These are phyloP conservation scores for Stenoptilia bipunctidactyla DNA, from an alignment of 2,888 invertebrate genomes.

Conservation along the genomic window DNA sequence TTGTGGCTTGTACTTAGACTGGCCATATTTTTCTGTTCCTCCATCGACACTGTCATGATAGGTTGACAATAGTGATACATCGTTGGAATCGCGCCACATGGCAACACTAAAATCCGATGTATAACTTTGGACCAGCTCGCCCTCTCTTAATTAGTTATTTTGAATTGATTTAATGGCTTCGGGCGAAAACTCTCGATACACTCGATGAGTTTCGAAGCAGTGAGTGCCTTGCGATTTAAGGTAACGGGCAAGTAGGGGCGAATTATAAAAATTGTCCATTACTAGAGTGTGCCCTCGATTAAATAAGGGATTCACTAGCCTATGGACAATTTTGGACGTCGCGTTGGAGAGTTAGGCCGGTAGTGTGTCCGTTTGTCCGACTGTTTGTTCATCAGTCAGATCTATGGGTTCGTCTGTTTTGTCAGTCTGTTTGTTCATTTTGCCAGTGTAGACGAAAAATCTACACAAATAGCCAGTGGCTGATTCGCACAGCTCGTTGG, in stretches of 20 bases:
- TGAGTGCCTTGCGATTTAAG: constrained; percentile 10
- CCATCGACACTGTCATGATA: constrained; percentile 1
- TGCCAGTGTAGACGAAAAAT: constrained; percentile 16
- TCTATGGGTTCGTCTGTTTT: background rate
- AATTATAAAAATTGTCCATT: constrained; percentile 15
- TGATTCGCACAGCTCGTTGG: constrained; percentile 18
- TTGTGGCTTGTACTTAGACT: background rate
- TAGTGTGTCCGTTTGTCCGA: constrained; percentile 2
- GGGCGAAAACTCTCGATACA: constrained; percentile 5
- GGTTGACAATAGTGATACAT: constrained; percentile 6
- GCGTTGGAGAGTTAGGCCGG: constrained; percentile 12
- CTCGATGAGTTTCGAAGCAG: constrained; percentile 11
- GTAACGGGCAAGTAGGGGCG: constrained; percentile 9
- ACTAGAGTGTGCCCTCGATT: constrained; percentile 13
- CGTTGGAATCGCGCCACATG: constrained; percentile 6
- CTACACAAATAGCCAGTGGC: constrained; percentile 15
- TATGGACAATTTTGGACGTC: constrained; percentile 15
- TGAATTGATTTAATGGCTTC: constrained; percentile 2
- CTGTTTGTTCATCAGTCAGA: constrained; percentile 1
- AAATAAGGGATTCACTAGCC: constrained; percentile 12
- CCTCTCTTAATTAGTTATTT: background rate
- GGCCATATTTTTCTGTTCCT: background rate
- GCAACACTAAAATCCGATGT: constrained; percentile 1
- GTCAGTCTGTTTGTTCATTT: constrained; percentile 11
- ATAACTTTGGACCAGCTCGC: constrained; percentile 4